Percentiles rank a stretch among this genome's conserved stretches.
phyloP scores from a whole-genome alignment of 2,113 vertebrate genomes.

The Rhabdornis inornatus region DNA sequence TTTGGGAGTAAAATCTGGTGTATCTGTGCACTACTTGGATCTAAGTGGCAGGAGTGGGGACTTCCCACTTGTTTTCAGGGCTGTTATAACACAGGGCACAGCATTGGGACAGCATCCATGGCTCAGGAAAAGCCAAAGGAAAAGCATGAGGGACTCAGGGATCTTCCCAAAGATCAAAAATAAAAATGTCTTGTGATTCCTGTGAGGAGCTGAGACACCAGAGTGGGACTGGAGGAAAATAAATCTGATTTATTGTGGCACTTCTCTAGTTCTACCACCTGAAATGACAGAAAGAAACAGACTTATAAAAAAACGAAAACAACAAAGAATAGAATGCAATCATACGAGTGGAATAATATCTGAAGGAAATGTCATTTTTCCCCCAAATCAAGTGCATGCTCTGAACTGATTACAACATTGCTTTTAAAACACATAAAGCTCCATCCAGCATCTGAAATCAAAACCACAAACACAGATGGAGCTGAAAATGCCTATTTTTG shows the following conservation, averaged over 20 bases:
- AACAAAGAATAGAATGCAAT: background rate
- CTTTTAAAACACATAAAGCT: background rate
- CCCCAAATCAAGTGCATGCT: background rate
- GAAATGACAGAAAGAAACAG: background rate
- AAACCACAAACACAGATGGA: background rate
- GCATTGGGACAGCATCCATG: background rate
- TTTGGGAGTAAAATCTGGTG: background rate
- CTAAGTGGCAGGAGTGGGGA: accelerated
- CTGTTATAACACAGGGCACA: accelerated
- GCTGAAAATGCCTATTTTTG: background rate
- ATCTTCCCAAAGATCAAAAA: background rate
- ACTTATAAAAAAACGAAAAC: background rate
- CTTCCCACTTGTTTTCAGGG: background rate
- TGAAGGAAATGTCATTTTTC: background rate
- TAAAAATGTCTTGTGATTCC: background rate
- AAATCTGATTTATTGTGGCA: background rate
- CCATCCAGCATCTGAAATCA: background rate
- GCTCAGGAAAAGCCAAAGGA: background rate
- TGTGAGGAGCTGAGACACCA: background rate
- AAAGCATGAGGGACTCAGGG: background rate
- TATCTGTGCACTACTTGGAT: background rate
- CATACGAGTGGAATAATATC: background rate
- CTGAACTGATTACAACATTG: background rate
- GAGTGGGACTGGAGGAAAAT: background rate
- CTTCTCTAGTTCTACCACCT: background rate